phyloP scores from a whole-genome alignment of 2,113 vertebrate genomes.

The Nematolebias whitei region DNA sequence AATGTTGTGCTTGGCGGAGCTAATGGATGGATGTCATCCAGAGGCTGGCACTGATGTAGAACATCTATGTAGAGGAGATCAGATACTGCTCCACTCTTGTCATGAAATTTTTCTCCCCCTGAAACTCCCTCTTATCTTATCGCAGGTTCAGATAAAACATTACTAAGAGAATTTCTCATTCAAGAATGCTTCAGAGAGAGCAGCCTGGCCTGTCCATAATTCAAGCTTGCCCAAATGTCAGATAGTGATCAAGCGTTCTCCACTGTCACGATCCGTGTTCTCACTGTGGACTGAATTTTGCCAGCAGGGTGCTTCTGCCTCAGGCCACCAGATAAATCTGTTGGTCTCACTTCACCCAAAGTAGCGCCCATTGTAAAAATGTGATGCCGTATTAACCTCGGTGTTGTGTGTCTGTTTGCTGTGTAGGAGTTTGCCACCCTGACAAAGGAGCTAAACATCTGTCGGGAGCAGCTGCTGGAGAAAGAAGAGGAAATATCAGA shows the following conservation, averaged over 20 bases:
- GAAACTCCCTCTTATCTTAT: slow-evolving; percentile 36
- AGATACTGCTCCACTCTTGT: slow-evolving; percentile 21
- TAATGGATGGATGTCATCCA: neutral
- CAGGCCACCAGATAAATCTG: slow-evolving; percentile 2
- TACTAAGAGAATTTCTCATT: slow-evolving; percentile 15
- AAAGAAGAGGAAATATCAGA: slow-evolving; percentile 97
- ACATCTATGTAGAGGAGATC: slow-evolving; percentile 27
- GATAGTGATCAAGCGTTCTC: slow-evolving; percentile 22
- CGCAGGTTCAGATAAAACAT: slow-evolving; percentile 20
- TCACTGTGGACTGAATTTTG: slow-evolving; percentile 1
- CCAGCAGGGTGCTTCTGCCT: slow-evolving; percentile 1
- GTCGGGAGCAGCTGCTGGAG: slow-evolving; percentile 95
- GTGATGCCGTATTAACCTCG: slow-evolving; percentile 38
- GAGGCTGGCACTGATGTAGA: slow-evolving; percentile 4
- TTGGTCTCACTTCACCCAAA: slow-evolving; percentile 6
- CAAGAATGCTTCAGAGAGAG: slow-evolving; percentile 3
- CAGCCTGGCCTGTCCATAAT: slow-evolving; percentile 18
- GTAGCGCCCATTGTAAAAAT: slow-evolving; percentile 8
- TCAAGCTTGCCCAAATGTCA: slow-evolving; percentile 19
- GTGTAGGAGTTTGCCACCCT: slow-evolving; percentile 95
- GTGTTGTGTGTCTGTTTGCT: slow-evolving; percentile 40
- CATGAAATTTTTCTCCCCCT: slow-evolving; percentile 6
- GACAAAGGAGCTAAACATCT: slow-evolving; percentile 93
- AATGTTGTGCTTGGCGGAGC: no score
- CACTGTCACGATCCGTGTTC: neutral